These are phyloP conservation scores for Esox niger DNA, from an alignment of 2,113 vertebrate species.

Conservation along the genomic window DNA sequence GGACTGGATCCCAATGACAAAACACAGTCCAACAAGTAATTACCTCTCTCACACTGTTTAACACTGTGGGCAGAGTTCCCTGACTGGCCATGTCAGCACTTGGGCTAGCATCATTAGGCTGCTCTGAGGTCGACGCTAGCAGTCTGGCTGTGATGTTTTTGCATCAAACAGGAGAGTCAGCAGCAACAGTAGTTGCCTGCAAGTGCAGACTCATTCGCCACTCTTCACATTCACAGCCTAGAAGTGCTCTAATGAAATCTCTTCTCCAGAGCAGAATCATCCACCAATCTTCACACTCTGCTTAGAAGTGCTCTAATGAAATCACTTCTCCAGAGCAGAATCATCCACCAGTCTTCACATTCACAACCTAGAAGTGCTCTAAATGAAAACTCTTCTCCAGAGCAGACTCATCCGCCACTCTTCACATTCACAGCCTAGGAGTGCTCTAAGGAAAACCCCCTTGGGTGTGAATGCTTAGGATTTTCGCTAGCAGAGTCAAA, in stretches of 20 bases:
- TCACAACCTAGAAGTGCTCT: conserved; percentile 42
- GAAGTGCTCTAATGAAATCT: conserved; percentile 58
- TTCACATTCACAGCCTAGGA: conserved; percentile 52
- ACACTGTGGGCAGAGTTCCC: conserved; percentile 36
- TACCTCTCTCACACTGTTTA: conserved; percentile 27
- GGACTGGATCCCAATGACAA: conserved; percentile 29
- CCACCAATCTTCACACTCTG: too few species aligned
- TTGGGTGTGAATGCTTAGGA: conserved; percentile 53
- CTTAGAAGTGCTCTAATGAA: too few species aligned
- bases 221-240: conserved; percentile 53
- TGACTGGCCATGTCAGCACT: conserved; percentile 46
- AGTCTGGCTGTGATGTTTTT: conserved; percentile 47
- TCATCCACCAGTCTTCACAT: conserved; percentile 52
- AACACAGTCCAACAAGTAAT: conserved; percentile 42
- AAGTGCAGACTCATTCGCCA: conserved; percentile 37
- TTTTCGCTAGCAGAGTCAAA: conserved; percentile 51
- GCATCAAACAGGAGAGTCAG: conserved; percentile 63
- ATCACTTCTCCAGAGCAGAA: conserved; percentile 46
- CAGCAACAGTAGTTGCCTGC: conserved; percentile 35
- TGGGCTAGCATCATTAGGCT: conserved; percentile 52
- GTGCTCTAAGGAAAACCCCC: conserved; percentile 55
- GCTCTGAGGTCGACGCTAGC: conserved; percentile 10
- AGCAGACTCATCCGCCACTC: conserved; percentile 39
- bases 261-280: too few species aligned
- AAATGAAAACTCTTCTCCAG: conserved; percentile 47